Conservation (phyloP, 2,797 vertebrate genomes). For the Momotus momota region DNA sequence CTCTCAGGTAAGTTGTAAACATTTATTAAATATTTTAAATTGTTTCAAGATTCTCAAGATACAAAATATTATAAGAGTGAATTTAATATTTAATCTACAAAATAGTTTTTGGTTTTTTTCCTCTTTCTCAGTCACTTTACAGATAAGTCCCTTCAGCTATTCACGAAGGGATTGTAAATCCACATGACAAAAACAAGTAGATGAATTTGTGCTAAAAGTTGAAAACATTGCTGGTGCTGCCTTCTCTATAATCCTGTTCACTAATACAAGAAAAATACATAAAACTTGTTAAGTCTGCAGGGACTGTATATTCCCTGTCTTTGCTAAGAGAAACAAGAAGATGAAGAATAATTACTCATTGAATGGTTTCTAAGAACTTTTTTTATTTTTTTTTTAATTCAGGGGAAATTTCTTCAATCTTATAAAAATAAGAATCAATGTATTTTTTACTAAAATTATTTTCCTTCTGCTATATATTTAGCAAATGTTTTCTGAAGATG, state of each 20-base stretch:
- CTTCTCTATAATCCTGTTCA: neutral
- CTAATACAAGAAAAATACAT: constrained; percentile 14
- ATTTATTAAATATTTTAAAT: constrained; percentile 22
- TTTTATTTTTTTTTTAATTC: neutral
- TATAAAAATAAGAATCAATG: neutral
- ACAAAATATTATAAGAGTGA: neutral
- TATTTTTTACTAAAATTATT: neutral
- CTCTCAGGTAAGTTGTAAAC: neutral
- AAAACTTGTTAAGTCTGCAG: constrained; percentile 26
- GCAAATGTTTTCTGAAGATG: neutral
- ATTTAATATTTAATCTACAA: neutral
- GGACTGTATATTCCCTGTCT: neutral
- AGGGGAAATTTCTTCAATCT: neutral
- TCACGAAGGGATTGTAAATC: neutral
- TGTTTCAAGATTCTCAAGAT: neutral
- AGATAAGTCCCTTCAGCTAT: neutral
- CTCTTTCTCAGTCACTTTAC: neutral
- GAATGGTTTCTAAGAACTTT: neutral
- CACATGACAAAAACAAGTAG: neutral
- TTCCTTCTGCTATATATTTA: rapidly evolving
- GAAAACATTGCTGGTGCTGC: neutral
- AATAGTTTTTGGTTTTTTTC: rapidly evolving
- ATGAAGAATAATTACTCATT: neutral
- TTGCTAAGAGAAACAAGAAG: neutral
- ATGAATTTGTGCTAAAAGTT: neutral